Evolutionary conservation across 2,113 vertebrate genomes (phyloP).

Genomic region (Forbesichthys papilliferus): DNA sequence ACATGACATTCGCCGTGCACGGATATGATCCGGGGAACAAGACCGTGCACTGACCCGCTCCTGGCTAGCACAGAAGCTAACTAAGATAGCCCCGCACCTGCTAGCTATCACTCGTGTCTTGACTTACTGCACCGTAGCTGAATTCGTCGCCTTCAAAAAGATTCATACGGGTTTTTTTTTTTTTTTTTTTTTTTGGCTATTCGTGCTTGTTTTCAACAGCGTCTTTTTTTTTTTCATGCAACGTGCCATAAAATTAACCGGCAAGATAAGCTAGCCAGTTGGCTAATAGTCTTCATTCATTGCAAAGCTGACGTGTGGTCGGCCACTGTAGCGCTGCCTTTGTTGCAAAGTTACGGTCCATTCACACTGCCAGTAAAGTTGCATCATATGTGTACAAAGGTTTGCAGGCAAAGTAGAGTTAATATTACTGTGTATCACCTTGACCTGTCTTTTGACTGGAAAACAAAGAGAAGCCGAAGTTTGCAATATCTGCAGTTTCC

Average conservation of each 20-base stretch:
- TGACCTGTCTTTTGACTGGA: conserved; percentile 32
- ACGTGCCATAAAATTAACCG: conserved; percentile 57
- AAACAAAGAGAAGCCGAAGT: conserved; percentile 42
- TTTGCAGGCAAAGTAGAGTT: conserved; percentile 1
- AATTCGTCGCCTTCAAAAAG: conserved; percentile 6
- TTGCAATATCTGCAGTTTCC: conserved; percentile 3
- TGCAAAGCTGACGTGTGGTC: conserved; percentile 54
- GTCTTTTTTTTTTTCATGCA: conserved; percentile 63
- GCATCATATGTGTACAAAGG: conserved; percentile 31
- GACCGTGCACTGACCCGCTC: conserved; percentile 71
- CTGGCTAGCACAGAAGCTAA: conserved; percentile 65
- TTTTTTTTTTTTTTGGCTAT: neutral
- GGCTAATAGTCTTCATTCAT: conserved; percentile 53
- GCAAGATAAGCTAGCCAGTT: conserved; percentile 59
- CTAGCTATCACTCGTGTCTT: conserved; percentile 38
- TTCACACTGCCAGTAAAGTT: conserved; percentile 5
- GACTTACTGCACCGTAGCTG: conserved; percentile 4
- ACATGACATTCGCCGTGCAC: conserved; percentile 63
- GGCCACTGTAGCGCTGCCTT: conserved; percentile 23
- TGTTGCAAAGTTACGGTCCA: conserved; percentile 29
- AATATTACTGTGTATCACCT: conserved; percentile 3
- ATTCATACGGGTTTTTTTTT: conserved; percentile 25
- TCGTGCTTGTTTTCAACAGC: conserved; percentile 15
- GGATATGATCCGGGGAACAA: conserved; percentile 72
- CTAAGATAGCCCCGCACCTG: conserved; percentile 67